Conservation (phyloP, 2,113 vertebrate species). For the Lophotis ruficrista region DNA sequence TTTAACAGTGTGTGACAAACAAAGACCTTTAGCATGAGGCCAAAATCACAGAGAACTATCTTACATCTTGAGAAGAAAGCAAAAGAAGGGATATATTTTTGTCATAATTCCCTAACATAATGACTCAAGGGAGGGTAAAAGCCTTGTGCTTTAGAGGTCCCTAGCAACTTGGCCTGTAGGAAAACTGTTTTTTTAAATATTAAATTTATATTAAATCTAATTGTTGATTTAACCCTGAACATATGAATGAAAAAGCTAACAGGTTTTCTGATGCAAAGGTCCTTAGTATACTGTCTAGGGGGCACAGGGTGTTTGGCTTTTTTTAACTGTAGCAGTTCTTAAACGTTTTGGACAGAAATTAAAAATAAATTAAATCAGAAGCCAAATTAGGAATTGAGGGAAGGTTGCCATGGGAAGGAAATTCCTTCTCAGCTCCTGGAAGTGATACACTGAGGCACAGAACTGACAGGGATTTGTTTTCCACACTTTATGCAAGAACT, state of each 20-base stretch:
- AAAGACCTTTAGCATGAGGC: not conserved
- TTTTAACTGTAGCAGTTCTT: not conserved
- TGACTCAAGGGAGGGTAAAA: not conserved
- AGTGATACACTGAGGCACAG: not conserved
- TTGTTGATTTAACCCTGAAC: not conserved
- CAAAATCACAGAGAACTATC: not conserved
- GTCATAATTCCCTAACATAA: not conserved
- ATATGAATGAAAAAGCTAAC: not conserved
- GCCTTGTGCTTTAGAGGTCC: not conserved
- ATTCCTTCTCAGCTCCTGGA: not conserved
- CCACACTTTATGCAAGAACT: not conserved
- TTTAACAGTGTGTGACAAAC: not conserved
- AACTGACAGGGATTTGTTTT: not conserved
- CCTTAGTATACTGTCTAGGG: not conserved
- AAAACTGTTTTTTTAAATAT: not conserved
- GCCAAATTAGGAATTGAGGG: not conserved
- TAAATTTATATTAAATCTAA: not conserved
- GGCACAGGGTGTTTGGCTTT: not conserved
- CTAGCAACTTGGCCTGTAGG: not conserved
- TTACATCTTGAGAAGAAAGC: not conserved
- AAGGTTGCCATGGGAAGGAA: not conserved
- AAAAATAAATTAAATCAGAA: not conserved
- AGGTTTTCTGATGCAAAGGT: not conserved
- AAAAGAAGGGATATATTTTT: not conserved
- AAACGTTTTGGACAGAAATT: not conserved